phyloP scores from a whole-genome alignment of 2,888 invertebrate species.

The Philereme transversata region DNA sequence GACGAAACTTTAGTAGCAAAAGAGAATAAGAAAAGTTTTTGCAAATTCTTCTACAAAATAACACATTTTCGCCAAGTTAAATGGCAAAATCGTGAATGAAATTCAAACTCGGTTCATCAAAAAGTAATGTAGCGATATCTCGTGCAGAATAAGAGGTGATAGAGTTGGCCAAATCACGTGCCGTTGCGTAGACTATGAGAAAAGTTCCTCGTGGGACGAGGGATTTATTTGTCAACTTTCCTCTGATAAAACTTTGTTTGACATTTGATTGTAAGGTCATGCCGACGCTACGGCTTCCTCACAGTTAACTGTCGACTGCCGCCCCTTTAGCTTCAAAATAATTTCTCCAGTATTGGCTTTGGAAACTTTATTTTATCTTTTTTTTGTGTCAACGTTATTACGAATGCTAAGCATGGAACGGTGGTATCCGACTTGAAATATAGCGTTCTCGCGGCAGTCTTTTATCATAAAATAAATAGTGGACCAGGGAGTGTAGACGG shows the following conservation, averaged over 20 bases:
- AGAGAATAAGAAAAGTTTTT: neutral
- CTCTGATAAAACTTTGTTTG: conserved; percentile 80
- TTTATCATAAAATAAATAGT: conserved; percentile 37
- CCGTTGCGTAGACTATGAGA: conserved; percentile 64
- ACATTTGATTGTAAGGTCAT: conserved; percentile 79
- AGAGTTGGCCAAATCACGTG: conserved; percentile 57
- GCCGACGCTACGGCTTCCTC: conserved; percentile 55
- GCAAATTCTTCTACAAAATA: neutral
- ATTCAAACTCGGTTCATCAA: conserved; percentile 18
- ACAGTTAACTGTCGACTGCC: conserved; percentile 47
- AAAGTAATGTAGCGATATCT: conserved; percentile 29
- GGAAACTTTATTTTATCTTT: conserved; percentile 47
- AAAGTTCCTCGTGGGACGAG: conserved; percentile 65
- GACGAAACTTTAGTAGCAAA: too few species aligned
- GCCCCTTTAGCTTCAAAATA: conserved; percentile 59
- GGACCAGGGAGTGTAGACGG: conserved; percentile 27
- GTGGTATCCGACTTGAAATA: conserved; percentile 35
- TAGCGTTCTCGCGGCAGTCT: conserved; percentile 25
- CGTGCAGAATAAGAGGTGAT: conserved; percentile 47
- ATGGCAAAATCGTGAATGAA: conserved; percentile 20
- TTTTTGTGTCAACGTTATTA: conserved; percentile 34
- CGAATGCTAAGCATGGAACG: conserved; percentile 36
- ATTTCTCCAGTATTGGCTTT: conserved; percentile 56
- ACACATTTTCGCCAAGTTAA: conserved; percentile 11
- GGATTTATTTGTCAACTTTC: conserved; percentile 82